Percentiles rank a stretch among this genome's conserved stretches.
Evolutionary conservation across 2,888 invertebrate genomes (phyloP).

Genomic region (Drosophila maculinotata): DNA sequence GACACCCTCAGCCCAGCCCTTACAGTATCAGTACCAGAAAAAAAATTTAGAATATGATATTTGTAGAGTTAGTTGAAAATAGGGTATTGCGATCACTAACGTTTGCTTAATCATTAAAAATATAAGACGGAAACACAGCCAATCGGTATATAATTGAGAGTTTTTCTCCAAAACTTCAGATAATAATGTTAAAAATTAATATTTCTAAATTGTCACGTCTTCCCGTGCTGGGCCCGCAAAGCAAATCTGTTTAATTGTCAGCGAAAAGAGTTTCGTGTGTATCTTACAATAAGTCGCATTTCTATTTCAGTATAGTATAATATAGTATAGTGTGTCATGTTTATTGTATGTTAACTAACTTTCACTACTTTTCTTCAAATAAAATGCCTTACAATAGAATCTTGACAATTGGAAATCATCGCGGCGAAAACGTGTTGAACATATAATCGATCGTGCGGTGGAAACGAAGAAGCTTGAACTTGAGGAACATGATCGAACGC

Average conservation of each 20-base stretch:
- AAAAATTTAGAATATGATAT: neutral
- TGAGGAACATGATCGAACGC: slow-evolving; percentile 90
- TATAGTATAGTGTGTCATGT: slow-evolving; percentile 8
- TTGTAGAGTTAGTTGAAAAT: neutral
- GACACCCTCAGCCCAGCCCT: no score
- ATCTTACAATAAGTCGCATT: no score
- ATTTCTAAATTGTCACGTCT: slow-evolving; percentile 71
- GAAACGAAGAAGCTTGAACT: slow-evolving; percentile 94
- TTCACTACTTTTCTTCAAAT: slow-evolving; percentile 57
- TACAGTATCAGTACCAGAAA: no score
- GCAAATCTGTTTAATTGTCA: slow-evolving; percentile 69
- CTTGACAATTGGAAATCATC: slow-evolving; percentile 97
- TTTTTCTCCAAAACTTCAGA: slow-evolving; percentile 13
- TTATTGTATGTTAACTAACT: slow-evolving; percentile 69
- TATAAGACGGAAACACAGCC: slow-evolving; percentile 8
- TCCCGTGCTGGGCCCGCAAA: slow-evolving; percentile 29
- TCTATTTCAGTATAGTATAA: no score
- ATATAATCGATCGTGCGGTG: slow-evolving; percentile 94
- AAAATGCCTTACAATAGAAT: slow-evolving; percentile 87
- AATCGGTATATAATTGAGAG: no score
- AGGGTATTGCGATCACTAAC: neutral
- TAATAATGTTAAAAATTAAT: slow-evolving; percentile 17
- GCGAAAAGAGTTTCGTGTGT: slow-evolving; percentile 30
- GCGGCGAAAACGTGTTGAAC: slow-evolving; percentile 95
- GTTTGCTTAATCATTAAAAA: slow-evolving; percentile 2